phyloP scores from a whole-genome alignment of 2,888 invertebrate species.

The Aphidoletes aphidimyza region DNA sequence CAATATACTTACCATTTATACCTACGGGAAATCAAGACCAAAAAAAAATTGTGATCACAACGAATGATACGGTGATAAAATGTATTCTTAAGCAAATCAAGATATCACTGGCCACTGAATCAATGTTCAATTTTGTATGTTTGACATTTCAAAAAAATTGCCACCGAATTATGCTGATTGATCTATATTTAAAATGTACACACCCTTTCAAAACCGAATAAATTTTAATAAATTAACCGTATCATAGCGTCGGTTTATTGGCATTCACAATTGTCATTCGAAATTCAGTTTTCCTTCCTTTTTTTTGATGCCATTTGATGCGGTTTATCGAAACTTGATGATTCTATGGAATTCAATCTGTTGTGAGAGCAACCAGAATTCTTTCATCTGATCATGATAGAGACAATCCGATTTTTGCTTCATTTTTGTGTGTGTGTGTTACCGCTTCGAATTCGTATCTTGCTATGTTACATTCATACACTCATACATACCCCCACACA shows the following conservation, averaged over 20 bases:
- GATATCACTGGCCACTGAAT: background rate
- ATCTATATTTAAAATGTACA: background rate
- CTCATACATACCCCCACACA: no score
- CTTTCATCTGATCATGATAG: background rate
- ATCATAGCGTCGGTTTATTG: background rate
- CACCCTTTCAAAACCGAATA: constrained; percentile 30
- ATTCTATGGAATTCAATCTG: constrained; percentile 10
- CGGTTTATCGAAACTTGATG: background rate
- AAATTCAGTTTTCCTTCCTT: background rate
- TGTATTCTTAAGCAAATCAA: background rate
- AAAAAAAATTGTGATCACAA: no score
- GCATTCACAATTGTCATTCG: background rate
- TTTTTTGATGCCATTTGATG: background rate
- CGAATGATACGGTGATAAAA: background rate
- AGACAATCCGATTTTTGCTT: background rate
- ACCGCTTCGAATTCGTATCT: no score
- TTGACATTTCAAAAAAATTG: no score
- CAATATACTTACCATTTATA: no score
- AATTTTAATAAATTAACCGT: constrained; percentile 43
- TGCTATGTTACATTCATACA: background rate
- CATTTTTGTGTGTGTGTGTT: no score
- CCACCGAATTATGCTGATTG: background rate
- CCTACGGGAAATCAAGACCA: background rate
- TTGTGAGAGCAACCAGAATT: background rate
- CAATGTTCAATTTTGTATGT: background rate